phyloP scores from a whole-genome alignment of 2,113 vertebrate genomes.

The Macaca nemestrina region DNA sequence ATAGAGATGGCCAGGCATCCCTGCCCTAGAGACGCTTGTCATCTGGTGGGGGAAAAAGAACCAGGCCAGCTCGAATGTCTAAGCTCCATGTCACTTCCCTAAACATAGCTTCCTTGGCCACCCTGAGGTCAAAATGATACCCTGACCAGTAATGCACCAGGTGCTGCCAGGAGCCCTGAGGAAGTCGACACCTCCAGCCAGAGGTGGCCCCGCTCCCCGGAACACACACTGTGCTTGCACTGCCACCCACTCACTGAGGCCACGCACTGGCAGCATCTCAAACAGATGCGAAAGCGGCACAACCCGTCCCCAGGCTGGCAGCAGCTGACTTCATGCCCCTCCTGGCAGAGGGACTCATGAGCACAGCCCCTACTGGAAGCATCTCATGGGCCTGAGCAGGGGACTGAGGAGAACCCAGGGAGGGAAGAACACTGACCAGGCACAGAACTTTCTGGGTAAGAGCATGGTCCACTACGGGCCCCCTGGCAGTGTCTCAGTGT shows the following conservation, averaged over 20 bases:
- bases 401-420: neutral
- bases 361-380: neutral
- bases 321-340: neutral
- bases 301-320: neutral
- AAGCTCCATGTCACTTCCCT: neutral
- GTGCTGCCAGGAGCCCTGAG: neutral
- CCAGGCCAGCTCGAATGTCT: accelerated
- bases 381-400: neutral
- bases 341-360: neutral
- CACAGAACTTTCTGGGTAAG: neutral
- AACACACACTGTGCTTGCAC: neutral
- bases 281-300: slow-evolving; percentile 9
- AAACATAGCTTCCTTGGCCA: neutral
- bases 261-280: neutral
- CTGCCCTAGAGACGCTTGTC: neutral
- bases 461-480: accelerated
- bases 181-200: accelerated
- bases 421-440: neutral
- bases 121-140: neutral
- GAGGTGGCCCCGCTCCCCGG: neutral
- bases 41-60: neutral
- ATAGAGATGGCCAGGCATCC: neutral
- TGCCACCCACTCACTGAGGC: neutral
- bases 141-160: neutral
- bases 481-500: neutral